Percentiles rank a stretch among this genome's conserved stretches.
Evolutionary conservation across 2,888 invertebrate species (phyloP).

Genomic region (Caenorhabditis virilis): DNA sequence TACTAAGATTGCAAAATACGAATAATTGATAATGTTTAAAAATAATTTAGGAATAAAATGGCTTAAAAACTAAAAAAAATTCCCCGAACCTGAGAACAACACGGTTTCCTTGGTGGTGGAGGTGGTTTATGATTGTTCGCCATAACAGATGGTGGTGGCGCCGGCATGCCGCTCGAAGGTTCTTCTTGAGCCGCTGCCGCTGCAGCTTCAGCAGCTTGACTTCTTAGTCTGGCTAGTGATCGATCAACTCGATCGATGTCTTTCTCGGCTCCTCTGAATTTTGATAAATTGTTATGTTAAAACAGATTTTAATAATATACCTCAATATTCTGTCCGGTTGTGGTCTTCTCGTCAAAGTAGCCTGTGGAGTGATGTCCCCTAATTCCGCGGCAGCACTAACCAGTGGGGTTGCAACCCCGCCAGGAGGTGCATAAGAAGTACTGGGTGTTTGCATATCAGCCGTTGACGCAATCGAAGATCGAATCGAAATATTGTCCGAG

Average conservation of each 20-base stretch:
- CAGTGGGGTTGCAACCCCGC: conserved; percentile 48
- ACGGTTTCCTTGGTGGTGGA: conserved; percentile 52
- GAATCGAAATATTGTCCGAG: conserved; percentile 61
- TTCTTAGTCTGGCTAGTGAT: conserved; percentile 33
- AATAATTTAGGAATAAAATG: too few species aligned
- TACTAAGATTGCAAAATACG: too few species aligned
- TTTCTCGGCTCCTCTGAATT: conserved; percentile 33
- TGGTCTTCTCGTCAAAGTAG: conserved; percentile 23
- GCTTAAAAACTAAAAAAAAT: not conserved
- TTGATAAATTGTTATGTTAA: not conserved
- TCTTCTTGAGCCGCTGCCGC: not conserved
- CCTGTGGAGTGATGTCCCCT: conserved; percentile 31
- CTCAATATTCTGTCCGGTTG: conserved; percentile 27
- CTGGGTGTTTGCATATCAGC: conserved; percentile 48
- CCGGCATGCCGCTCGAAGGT: conserved; percentile 12
- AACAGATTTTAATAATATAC: not conserved
- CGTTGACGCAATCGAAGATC: conserved; percentile 55
- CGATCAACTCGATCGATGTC: conserved; percentile 47
- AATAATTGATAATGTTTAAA: too few species aligned
- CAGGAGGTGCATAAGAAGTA: conserved; percentile 41
- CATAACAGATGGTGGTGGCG: conserved; percentile 41
- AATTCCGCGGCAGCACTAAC: conserved; percentile 36
- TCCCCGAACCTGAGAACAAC: conserved; percentile 40
- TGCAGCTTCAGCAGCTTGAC: not conserved
- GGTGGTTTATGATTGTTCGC: conserved; percentile 39